Base-by-base conservation (phyloP, 2,113 vertebrate species). In the Orthonyx spaldingii region DNA sequence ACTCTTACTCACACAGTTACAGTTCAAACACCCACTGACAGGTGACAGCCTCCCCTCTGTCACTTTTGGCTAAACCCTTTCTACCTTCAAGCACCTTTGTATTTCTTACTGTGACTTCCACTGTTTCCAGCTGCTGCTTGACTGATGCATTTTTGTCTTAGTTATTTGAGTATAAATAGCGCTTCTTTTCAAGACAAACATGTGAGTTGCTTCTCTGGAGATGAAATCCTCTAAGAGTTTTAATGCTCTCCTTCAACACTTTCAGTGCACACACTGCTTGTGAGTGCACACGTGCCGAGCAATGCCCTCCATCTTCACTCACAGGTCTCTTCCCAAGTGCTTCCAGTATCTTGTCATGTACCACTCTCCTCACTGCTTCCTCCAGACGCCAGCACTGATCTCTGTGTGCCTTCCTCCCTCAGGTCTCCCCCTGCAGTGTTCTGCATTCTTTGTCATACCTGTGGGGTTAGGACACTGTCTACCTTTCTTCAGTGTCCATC, bases 281-380 rank as follows among this genome's bases (percentile, higher is more conserved):
- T 19, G 42, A 44, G 14, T 1, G 2, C 39, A 15, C 27, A 37
- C 0, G 0, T 42, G 23, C 24, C 42, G 46, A 32, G 47, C 24
- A 41, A 8, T 26, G 24, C 32, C 33, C 15, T 81, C 16, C 18
- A 6, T n/a, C 80, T 39, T 75, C 17, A 13, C 21, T 47, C 17
- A 1, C 0, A 0, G 32, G n/a, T 65, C 18, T 88, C 39, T 61
- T 91, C 37, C 49, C 32, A 64, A 59, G 16, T 13, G 6, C 10
- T 84, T 44, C 33, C 12, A 50, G 32, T 16, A n/a, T 15, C 28
- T 16, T 11, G 14, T 8, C 19, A 22, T 0, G 2, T 11, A 24
- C 5, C 0, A 0, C 11, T 61, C 8, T 4, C 4, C 10, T 0
- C 1, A 1, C 9, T 49, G 10, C 22, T 80, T 90, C 65, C 68